Conservation (phyloP, 2,888 invertebrate species). For the Drosophila meridionalis region DNA sequence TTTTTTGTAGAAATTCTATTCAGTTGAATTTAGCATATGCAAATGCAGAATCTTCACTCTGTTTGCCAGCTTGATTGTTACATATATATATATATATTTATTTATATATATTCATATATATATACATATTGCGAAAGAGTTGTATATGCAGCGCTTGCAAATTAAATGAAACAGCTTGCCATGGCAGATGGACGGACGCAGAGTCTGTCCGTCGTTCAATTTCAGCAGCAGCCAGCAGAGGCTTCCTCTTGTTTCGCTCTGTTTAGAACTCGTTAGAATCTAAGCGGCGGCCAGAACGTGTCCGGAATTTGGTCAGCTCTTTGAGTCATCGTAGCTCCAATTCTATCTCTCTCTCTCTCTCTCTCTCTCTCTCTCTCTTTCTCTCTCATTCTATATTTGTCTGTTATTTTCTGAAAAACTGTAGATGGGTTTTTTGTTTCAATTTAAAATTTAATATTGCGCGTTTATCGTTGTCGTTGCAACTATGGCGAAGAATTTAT, state of each 20-base stretch:
- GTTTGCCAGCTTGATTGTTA: conserved; percentile 27
- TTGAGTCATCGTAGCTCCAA: neutral
- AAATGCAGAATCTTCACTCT: conserved; percentile 25
- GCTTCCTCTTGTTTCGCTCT: conserved; percentile 15
- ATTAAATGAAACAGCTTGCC: conserved; percentile 57
- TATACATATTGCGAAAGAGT: neutral
- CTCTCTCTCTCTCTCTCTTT: neutral
- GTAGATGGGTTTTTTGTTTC: conserved; percentile 18
- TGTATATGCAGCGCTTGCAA: conserved; percentile 44
- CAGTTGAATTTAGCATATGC: conserved; percentile 30
- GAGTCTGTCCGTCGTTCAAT: neutral
- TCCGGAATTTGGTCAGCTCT: conserved; percentile 29
- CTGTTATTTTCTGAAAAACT: conserved; percentile 1
- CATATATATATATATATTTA: conserved; percentile 12
- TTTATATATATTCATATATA: conserved; percentile 8
- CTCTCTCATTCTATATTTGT: neutral
- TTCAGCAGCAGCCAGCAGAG: conserved; percentile 14
- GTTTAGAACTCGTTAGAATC: conserved; percentile 16
- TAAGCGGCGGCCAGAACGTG: conserved; percentile 45
- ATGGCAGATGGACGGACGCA: neutral
- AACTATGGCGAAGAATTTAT: conserved; percentile 4
- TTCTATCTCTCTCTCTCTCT: neutral
- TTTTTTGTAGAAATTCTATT: neutral
- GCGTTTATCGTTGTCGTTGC: neutral
- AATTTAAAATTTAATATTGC: conserved; percentile 27